Percentiles rank a stretch among this genome's conserved stretches.
phyloP scores from a whole-genome alignment of 2,888 invertebrate genomes.

The Watsonalla cultraria region DNA sequence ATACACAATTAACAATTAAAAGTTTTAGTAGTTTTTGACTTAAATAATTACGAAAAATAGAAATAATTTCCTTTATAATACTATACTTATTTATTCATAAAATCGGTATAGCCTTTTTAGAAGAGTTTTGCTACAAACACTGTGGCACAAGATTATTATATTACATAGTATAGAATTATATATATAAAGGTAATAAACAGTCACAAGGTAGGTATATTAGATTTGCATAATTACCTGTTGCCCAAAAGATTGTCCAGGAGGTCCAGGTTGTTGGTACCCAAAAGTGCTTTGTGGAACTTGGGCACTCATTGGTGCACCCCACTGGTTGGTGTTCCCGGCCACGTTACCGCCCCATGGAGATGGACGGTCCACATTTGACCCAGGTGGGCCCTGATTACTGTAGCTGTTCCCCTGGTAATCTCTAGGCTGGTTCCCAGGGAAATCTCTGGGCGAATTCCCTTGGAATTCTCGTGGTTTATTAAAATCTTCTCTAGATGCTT shows the following conservation, averaged over 20 bases:
- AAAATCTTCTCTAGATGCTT: not conserved
- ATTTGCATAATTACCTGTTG: slow-evolving; percentile 27
- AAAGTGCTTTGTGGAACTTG: slow-evolving; percentile 23
- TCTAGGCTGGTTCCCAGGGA: not conserved
- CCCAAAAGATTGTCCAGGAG: slow-evolving; percentile 16
- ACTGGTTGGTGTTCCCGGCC: slow-evolving; percentile 8
- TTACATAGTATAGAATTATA: too few relatives aligned
- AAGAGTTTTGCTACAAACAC: too few relatives aligned
- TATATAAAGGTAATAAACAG: too few relatives aligned
- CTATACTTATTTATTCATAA: too few relatives aligned
- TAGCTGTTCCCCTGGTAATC: slow-evolving; percentile 1
- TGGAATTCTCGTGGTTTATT: not conserved
- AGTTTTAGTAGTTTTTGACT: too few relatives aligned
- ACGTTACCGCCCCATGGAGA: slow-evolving; percentile 24
- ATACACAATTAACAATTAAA: too few relatives aligned
- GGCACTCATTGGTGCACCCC: slow-evolving; percentile 9
- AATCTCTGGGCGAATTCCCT: not conserved
- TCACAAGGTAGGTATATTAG: not conserved
- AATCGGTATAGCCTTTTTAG: too few relatives aligned
- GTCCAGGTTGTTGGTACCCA: slow-evolving; percentile 16
- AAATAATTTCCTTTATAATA: too few relatives aligned
- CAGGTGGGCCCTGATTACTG: slow-evolving; percentile 9
- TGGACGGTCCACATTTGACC: slow-evolving; percentile 7
- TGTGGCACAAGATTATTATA: too few relatives aligned
- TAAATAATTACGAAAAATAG: too few relatives aligned